Percentiles rank a stretch among this genome's conserved stretches.
Conservation (phyloP, 2,113 vertebrate species). For the Coregonus clupeaformis region DNA sequence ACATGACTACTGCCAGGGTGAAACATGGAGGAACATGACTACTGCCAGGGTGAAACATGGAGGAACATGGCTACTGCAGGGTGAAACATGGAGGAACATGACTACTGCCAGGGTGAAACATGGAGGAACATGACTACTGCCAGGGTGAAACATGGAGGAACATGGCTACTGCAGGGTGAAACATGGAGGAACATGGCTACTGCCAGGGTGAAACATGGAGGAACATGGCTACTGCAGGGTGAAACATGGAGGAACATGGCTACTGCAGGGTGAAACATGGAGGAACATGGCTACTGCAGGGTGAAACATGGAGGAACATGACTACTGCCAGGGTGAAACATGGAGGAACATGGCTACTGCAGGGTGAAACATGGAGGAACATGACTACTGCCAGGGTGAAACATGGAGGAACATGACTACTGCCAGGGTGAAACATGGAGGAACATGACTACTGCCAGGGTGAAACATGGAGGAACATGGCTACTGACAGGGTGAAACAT, state of each 20-base stretch:
- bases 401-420: constrained; percentile 18
- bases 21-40: constrained; percentile 22
- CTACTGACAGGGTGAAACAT: background rate
- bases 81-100: constrained; percentile 20
- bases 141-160: constrained; percentile 21
- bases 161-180: background rate
- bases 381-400: background rate
- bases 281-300: constrained; percentile 2
- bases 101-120: constrained; percentile 1
- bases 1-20: background rate
- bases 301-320: constrained; percentile 21
- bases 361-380: constrained; percentile 22
- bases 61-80: constrained; percentile 1
- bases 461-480: constrained; percentile 20
- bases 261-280: constrained; percentile 6
- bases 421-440: constrained; percentile 13
- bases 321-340: constrained; percentile 1
- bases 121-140: background rate
- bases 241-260: constrained; percentile 21
- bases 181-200: constrained; percentile 18
- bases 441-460: background rate
- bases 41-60: constrained; percentile 4
- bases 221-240: background rate
- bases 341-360: constrained; percentile 6
- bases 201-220: constrained; percentile 7